Conservation (phyloP, 2,113 vertebrate species). For the Alectura lathami region DNA sequence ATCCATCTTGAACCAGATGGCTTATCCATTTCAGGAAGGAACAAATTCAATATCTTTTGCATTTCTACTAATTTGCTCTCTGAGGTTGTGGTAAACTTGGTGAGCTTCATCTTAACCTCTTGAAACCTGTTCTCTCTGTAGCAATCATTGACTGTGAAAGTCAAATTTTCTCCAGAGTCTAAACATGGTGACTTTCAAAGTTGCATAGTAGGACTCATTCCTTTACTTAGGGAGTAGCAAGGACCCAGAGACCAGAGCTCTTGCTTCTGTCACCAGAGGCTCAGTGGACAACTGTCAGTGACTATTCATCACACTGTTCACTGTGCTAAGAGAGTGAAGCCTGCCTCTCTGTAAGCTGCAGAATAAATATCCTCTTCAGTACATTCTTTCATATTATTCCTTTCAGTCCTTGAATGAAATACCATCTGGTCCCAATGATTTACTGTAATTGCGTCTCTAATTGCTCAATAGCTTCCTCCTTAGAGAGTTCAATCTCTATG, state of each 20-base stretch:
- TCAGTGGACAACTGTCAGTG: neutral
- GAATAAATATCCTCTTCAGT: conserved; percentile 51
- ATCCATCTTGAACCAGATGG: neutral
- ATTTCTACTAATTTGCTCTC: neutral
- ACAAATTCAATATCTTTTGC: neutral
- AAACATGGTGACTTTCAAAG: neutral
- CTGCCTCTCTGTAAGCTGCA: conserved; percentile 6
- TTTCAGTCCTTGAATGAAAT: conserved; percentile 64
- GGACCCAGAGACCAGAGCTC: neutral
- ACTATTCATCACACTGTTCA: neutral
- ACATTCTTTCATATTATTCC: conserved; percentile 40
- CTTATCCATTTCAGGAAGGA: neutral
- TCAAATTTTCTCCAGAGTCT: neutral
- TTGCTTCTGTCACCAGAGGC: neutral
- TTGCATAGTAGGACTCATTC: neutral
- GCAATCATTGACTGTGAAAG: neutral
- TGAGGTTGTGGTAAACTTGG: neutral
- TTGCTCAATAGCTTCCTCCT: conserved; percentile 65
- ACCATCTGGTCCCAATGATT: conserved; percentile 67
- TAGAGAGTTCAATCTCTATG: conserved; percentile 36
- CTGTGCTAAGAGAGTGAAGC: neutral
- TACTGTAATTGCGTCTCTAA: conserved; percentile 64
- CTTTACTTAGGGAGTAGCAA: neutral
- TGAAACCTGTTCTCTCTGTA: neutral
- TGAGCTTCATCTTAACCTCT: neutral